Percentiles rank a stretch among this genome's conserved stretches.
phyloP scores from a whole-genome alignment of 2,113 vertebrate genomes.

The Hydrochoerus hydrochaeris region DNA sequence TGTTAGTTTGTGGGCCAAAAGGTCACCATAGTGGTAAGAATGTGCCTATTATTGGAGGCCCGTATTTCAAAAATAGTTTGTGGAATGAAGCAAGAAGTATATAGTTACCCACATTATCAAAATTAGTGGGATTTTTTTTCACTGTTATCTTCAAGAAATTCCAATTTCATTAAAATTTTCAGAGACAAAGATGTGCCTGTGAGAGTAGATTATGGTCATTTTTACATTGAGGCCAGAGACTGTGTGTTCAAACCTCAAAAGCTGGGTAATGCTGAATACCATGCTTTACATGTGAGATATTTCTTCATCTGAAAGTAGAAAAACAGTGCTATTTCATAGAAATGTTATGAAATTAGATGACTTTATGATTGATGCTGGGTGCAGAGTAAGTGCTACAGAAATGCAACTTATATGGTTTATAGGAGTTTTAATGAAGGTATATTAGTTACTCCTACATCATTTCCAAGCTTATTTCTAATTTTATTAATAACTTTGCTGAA shows the following conservation, averaged over 20 bases:
- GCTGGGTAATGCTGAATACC: not conserved
- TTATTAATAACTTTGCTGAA: too few relatives aligned
- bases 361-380: not conserved
- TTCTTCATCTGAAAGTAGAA: not conserved
- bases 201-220: not conserved
- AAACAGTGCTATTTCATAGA: not conserved
- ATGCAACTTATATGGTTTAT: not conserved
- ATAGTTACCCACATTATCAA: not conserved
- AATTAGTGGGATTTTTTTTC: not conserved
- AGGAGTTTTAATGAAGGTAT: not conserved
- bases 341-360: not conserved
- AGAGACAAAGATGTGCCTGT: not conserved
- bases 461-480: not conserved
- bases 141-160: not conserved
- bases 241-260: not conserved
- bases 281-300: not conserved
- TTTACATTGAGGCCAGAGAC: accelerated
- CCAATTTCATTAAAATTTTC: not conserved
- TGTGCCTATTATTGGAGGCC: not conserved
- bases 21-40: not conserved
- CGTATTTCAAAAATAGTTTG: not conserved
- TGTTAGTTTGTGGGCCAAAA: not conserved
- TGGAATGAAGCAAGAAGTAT: not conserved
- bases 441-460: not conserved
- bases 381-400: accelerated